Base-by-base conservation (phyloP, 2,113 vertebrate genomes). In the Hyperopisus bebe region DNA sequence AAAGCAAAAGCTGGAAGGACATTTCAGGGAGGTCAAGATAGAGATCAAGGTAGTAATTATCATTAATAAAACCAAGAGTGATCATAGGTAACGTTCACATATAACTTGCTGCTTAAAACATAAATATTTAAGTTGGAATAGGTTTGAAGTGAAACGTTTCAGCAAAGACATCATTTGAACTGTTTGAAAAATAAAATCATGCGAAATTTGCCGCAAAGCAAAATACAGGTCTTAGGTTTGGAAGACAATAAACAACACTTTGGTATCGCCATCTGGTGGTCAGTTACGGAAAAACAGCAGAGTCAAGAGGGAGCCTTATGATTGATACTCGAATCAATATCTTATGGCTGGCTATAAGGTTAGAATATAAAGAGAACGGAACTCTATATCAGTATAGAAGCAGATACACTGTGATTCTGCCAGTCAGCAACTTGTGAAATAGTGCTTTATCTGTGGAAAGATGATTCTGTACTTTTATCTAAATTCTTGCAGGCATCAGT, bases 251-350 rank as follows among this genome's bases (percentile, higher is more conserved):
- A 53, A 74, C 50, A 53, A 44, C 35, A 89, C 58, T 58, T 80
- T 82, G 27, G 51, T 62, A 88, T 89, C 70, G 92, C 91, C 93
- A 89, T 90, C 92, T 94, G 90, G 92, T 92, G 94, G 93, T 2
- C 89, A 90, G 4, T 50, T 85, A 21, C n/a, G 85, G 42, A 6
- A 90, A 70, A 19, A 50, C 19, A 44, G 15, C 53, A 35, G 90
- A 94, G 66, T 88, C 92, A 88, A 91, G 91, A 58, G 47, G 58
- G 48, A 74, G 13, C 87, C 2, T 44, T 31, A 31, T 31, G n/a
- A 91, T 17, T 62, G 3, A 35, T 44, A 17, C 13, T 88, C n/a
- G 0, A 13, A 86, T 86, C 83, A 27, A 27, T 50, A 86, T 31
- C 13, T 42, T 39, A 55, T 53, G 15, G 87, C 91, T 42, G 15